These are phyloP conservation scores for Caenorhabditis brenneri DNA, from an alignment of 1,140 invertebrate species.

Conservation along the genomic window DNA sequence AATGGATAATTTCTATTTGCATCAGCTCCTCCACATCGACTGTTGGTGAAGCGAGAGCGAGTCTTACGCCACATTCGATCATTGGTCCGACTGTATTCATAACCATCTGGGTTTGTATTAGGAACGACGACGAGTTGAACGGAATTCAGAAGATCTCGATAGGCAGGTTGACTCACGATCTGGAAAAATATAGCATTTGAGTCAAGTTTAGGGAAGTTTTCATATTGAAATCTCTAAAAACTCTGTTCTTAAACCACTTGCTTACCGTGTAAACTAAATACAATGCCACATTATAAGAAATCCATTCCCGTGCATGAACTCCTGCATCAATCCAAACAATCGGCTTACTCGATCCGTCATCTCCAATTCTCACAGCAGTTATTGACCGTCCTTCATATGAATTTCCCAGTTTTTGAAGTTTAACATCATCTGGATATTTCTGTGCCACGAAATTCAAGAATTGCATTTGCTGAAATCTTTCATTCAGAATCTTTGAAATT, in stretches of 20 bases:
- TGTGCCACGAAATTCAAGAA: not conserved
- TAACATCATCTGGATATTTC: slow-evolving; percentile 6
- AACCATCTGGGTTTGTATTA: slow-evolving; percentile 73
- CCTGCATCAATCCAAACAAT: slow-evolving; percentile 68
- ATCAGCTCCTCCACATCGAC: slow-evolving; percentile 71
- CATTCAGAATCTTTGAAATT: too few relatives aligned
- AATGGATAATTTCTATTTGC: slow-evolving; percentile 73
- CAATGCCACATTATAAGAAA: slow-evolving; percentile 63
- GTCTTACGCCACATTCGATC: slow-evolving; percentile 73
- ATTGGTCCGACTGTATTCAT: slow-evolving; percentile 70
- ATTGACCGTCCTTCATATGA: slow-evolving; percentile 22
- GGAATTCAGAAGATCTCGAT: slow-evolving; percentile 57
- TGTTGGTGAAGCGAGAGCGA: slow-evolving; percentile 49
- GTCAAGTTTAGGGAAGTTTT: too few relatives aligned
- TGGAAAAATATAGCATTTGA: not conserved
- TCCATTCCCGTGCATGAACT: slow-evolving; percentile 71
- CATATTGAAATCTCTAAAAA: not conserved
- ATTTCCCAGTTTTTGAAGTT: slow-evolving; percentile 11
- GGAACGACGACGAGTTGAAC: slow-evolving; percentile 71
- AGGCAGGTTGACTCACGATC: slow-evolving; percentile 30
- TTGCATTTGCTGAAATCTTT: slow-evolving; percentile 35
- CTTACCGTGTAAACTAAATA: slow-evolving; percentile 60
- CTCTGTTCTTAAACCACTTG: not conserved
- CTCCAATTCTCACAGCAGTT: not conserved
- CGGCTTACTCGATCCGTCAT: slow-evolving; percentile 41